These are phyloP conservation scores for Arrhamphus sclerolepis DNA, from an alignment of 2,797 vertebrate genomes.

Conservation along the genomic window DNA sequence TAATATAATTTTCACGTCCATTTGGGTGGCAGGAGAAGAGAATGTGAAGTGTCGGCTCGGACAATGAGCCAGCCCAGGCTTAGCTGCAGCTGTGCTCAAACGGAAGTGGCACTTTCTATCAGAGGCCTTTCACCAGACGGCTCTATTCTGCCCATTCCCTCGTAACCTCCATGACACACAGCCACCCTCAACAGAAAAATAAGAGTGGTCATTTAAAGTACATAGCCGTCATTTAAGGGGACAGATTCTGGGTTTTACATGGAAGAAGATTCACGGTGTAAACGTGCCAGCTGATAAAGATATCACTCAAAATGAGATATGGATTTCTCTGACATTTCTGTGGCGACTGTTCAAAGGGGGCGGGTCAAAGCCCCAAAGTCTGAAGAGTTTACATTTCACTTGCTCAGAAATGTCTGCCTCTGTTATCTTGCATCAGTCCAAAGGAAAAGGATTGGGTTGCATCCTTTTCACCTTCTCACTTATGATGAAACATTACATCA, in stretches of 20 bases:
- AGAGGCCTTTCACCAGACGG: slow-evolving; percentile 74
- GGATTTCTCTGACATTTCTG: slow-evolving; percentile 62
- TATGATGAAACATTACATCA: slow-evolving; percentile 65
- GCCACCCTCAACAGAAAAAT: slow-evolving; percentile 64
- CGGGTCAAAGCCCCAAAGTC: slow-evolving; percentile 48
- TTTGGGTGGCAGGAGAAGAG: slow-evolving; percentile 61
- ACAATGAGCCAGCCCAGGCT: slow-evolving; percentile 67
- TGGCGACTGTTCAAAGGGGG: slow-evolving; percentile 57
- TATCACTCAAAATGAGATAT: slow-evolving; percentile 71
- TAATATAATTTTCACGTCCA: slow-evolving; percentile 80
- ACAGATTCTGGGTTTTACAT: slow-evolving; percentile 57
- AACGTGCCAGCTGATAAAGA: slow-evolving; percentile 65
- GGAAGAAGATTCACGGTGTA: slow-evolving; percentile 50
- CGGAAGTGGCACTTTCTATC: slow-evolving; percentile 81
- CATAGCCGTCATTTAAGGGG: slow-evolving; percentile 58
- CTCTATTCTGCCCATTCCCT: slow-evolving; percentile 69
- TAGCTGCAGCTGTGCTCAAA: slow-evolving; percentile 74
- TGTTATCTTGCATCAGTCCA: slow-evolving; percentile 67
- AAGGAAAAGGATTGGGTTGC: slow-evolving; percentile 58
- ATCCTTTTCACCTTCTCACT: slow-evolving; percentile 58
- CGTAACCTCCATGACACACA: slow-evolving; percentile 65
- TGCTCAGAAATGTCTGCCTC: slow-evolving; percentile 61
- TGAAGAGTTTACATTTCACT: slow-evolving; percentile 74
- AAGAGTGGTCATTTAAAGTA: slow-evolving; percentile 70
- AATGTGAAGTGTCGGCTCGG: slow-evolving; percentile 75